Evolutionary conservation across 2,797 vertebrate species (phyloP).

Genomic region (Manis crassicaudata): DNA sequence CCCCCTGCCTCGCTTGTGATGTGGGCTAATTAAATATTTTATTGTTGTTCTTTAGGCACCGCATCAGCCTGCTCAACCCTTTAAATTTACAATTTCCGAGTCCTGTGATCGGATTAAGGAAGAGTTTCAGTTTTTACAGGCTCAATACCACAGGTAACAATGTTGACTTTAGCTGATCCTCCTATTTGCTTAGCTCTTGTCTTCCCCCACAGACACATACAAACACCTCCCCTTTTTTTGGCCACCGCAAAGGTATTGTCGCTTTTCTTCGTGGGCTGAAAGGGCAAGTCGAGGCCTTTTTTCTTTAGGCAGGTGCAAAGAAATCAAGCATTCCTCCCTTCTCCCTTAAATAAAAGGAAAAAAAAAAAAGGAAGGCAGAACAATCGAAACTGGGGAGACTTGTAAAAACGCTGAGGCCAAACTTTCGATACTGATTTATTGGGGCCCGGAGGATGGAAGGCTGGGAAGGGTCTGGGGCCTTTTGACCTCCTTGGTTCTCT

Average conservation of each 20-base stretch:
- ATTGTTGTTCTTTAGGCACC: slow-evolving; percentile 90
- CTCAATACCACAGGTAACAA: slow-evolving; percentile 96
- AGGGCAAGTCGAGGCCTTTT: slow-evolving; percentile 63
- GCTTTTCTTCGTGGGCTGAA: slow-evolving; percentile 18
- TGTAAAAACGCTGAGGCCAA: slow-evolving; percentile 71
- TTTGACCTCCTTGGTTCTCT: slow-evolving; percentile 70
- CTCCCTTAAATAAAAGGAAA: slow-evolving; percentile 29
- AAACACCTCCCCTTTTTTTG: neutral
- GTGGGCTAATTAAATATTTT: slow-evolving; percentile 81
- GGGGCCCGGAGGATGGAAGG: slow-evolving; percentile 59
- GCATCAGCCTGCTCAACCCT: slow-evolving; percentile 95
- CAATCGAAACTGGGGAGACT: slow-evolving; percentile 61
- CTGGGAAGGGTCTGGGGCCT: slow-evolving; percentile 59
- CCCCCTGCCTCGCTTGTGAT: slow-evolving; percentile 14
- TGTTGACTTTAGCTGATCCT: slow-evolving; percentile 82
- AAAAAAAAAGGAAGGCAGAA: neutral
- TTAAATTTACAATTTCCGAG: slow-evolving; percentile 97
- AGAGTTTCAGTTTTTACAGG: slow-evolving; percentile 98
- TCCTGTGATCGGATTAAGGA: slow-evolving; percentile 98
- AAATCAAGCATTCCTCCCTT: slow-evolving; percentile 62
- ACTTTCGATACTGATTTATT: slow-evolving; percentile 76
- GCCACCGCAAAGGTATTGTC: neutral
- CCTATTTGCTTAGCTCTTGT: slow-evolving; percentile 77
- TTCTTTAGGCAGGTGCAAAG: slow-evolving; percentile 68
- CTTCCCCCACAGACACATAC: neutral